A percentile compares a stretch with the other conserved stretches of the same genome.
Conservation (phyloP, 2,113 vertebrate genomes). For the Bufo bufo region DNA sequence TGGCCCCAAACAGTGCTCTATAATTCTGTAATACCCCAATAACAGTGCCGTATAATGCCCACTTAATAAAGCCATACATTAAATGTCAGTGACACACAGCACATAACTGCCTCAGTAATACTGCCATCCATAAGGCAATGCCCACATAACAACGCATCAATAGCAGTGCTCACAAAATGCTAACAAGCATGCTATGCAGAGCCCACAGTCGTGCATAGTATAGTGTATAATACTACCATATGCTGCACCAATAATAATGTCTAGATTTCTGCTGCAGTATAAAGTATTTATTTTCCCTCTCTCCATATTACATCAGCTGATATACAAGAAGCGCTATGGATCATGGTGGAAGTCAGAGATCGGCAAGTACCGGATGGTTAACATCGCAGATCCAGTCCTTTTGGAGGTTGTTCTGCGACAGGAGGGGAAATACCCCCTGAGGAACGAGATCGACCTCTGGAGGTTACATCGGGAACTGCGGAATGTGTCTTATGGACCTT, state of each 20-base stretch:
- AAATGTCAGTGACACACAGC: too few relatives aligned
- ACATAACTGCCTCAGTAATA: too few relatives aligned
- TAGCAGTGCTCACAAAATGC: neutral
- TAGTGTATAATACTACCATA: neutral
- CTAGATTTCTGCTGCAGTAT: neutral
- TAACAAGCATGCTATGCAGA: neutral
- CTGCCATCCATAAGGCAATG: too few relatives aligned
- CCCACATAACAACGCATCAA: too few relatives aligned
- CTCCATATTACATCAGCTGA: slow-evolving; percentile 59
- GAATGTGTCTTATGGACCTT: slow-evolving; percentile 82
- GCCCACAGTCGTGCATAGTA: too few relatives aligned
- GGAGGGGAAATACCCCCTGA: slow-evolving; percentile 85
- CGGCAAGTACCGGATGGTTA: slow-evolving; percentile 75
- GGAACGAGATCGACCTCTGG: slow-evolving; percentile 86
- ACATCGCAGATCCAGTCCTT: slow-evolving; percentile 83
- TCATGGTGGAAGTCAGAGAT: slow-evolving; percentile 82
- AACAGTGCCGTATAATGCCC: neutral
- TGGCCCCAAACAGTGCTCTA: neutral
- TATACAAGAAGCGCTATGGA: slow-evolving; percentile 80
- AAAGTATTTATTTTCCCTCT: neutral
- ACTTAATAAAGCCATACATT: neutral
- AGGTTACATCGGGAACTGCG: slow-evolving; percentile 82
- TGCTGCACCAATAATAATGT: neutral
- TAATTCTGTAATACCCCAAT: neutral
- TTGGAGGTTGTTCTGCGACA: slow-evolving; percentile 89